Conservation (phyloP, 2,888 invertebrate genomes). For the Lycophotia porphyrea region DNA sequence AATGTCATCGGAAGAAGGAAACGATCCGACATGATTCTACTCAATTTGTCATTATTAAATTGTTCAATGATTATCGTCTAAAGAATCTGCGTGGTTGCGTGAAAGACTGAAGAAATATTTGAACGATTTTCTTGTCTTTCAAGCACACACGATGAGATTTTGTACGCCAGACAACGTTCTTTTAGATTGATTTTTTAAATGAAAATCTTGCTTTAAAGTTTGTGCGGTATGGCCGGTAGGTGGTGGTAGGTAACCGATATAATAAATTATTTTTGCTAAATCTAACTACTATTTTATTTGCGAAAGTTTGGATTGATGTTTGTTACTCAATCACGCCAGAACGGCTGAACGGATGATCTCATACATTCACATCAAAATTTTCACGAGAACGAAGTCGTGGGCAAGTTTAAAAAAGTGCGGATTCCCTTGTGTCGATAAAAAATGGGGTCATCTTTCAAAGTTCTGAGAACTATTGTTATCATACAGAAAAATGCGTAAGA, state of each 20-base stretch:
- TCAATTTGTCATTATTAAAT: conserved; percentile 43
- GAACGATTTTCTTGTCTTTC: conserved; percentile 21
- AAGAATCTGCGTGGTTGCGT: conserved; percentile 41
- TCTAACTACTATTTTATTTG: too few species aligned
- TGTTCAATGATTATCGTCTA: conserved; percentile 23
- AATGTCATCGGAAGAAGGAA: conserved; percentile 44
- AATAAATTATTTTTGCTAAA: too few species aligned
- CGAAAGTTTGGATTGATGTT: too few species aligned
- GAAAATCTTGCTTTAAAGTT: background rate
- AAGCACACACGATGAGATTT: conserved; percentile 5
- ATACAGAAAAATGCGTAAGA: background rate
- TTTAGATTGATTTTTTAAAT: background rate
- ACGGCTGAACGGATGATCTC: too few species aligned
- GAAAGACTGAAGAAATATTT: conserved; percentile 38
- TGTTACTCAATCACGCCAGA: too few species aligned
- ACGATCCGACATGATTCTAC: conserved; percentile 35
- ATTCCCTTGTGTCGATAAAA: background rate
- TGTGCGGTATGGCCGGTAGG: too few species aligned
- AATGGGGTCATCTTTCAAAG: background rate
- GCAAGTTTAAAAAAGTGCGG: background rate
- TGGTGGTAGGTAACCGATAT: too few species aligned
- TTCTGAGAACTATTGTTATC: background rate
- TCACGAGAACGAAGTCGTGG: too few species aligned
- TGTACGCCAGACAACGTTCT: background rate
- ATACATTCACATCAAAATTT: too few species aligned